Conservation (phyloP, 2,797 vertebrate genomes). For the Gymnoscopelus braueri region DNA sequence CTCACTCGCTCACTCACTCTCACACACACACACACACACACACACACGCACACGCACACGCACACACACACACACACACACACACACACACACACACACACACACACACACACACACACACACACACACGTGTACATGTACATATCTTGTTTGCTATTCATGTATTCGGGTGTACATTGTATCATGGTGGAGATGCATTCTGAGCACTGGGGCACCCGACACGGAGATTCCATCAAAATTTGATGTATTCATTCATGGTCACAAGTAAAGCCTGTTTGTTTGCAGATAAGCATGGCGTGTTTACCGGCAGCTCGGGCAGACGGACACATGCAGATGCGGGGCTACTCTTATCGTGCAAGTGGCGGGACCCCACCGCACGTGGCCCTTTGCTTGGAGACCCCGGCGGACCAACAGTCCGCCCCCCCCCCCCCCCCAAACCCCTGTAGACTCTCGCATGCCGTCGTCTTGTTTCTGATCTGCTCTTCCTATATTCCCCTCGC, state of each 20-base stretch:
- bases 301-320: constrained; percentile 60
- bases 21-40: background rate
- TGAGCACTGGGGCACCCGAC: constrained; percentile 53
- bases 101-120: too few relatives aligned
- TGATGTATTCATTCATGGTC: constrained; percentile 80
- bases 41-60: too few relatives aligned
- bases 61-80: too few relatives aligned
- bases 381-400: constrained; percentile 51
- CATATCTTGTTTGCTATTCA: constrained; percentile 79
- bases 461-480: constrained; percentile 14
- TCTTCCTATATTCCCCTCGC: background rate
- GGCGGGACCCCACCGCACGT: constrained; percentile 45
- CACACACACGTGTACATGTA: too few relatives aligned
- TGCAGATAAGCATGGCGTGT: constrained; percentile 74
- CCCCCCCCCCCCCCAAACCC: too few relatives aligned
- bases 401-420: constrained; percentile 4
- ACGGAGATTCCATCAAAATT: constrained; percentile 77
- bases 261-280: constrained; percentile 78
- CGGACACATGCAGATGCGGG: constrained; percentile 64
- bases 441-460: background rate
- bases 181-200: constrained; percentile 72
- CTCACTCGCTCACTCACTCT: background rate
- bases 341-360: constrained; percentile 68
- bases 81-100: too few relatives aligned
- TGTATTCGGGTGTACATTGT: constrained; percentile 82